Evolutionary conservation across 2,888 invertebrate species (phyloP), one percentile per base, ranked within the genome.

Genomic region (Drepanosiphum platanoidis): DNA sequence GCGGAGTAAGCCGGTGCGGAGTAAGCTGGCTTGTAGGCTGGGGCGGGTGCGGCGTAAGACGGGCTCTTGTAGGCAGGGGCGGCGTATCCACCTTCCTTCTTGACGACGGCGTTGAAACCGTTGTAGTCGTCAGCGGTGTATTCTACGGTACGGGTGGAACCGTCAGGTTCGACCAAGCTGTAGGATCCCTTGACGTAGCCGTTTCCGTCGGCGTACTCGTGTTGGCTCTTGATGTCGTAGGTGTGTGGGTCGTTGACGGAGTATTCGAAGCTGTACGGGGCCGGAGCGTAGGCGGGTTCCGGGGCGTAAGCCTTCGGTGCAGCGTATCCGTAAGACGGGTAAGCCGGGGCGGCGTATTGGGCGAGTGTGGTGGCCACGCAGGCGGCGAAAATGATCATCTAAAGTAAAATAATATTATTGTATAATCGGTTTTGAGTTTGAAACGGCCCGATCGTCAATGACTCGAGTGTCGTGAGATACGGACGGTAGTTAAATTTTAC

Each of bases 111-210:
- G 74, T 75, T 68, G 66, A 74, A 66, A 32, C 74, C 75, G 75
- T 61, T 27, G n/a, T 7, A 8, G 72, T 74, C 71, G 66, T 74
- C 71, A 42, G 72, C 61, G 83, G 61, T 92, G 90, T 94, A 94
- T 90, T 93, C 92, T 86, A 94, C 94, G 3, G 94, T 94, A 87
- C 94, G 92, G 86, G 94, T 93, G 87, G 93, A 93, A 83, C 94
- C 94, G 90, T 94, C 94, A 42, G 64, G 36, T 61, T 74, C 74
- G 42, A 83, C 72, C 18, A 74, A 39, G 61, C 64, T 64, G 72
- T 72, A 64, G 58, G 58, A 42, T 70, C 78, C 78, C 30, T 71
- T 68, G 61, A 80, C 78, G 70, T 70, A 74, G n/a, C 34, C 58
- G 58, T 80, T 58, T 93, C 93, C 89, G 94, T 81, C 81, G 61